A percentile compares a stretch with the other conserved stretches of the same genome.
These are phyloP conservation scores for Anguilla anguilla DNA, from an alignment of 2,797 vertebrate species.

Conservation along the genomic window DNA sequence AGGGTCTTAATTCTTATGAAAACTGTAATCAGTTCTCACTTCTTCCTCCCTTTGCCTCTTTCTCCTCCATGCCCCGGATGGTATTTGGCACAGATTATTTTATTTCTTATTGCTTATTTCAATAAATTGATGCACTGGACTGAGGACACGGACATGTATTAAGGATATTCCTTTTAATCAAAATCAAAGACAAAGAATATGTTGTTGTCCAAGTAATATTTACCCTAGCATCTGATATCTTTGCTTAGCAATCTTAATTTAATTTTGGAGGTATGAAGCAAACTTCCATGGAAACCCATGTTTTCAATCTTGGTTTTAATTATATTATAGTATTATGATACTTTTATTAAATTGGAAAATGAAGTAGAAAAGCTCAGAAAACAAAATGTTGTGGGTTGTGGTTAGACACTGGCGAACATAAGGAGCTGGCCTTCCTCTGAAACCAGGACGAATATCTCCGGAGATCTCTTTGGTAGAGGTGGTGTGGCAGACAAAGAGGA, in stretches of 20 bases:
- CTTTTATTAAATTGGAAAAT: not conserved
- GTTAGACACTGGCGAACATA: not conserved
- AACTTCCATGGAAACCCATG: not conserved
- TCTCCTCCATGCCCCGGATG: no score
- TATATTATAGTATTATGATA: not conserved
- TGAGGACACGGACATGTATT: not conserved
- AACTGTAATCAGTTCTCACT: no score
- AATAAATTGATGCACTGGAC: not conserved
- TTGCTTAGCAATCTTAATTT: not conserved
- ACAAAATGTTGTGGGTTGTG: not conserved
- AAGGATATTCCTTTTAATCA: not conserved
- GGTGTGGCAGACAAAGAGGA: conserved; percentile 65
- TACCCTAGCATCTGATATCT: not conserved
- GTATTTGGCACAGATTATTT: no score
- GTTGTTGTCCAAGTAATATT: not conserved
- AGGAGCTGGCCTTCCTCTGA: conserved; percentile 68
- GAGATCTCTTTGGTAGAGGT: conserved; percentile 77
- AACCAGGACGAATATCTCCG: conserved; percentile 73
- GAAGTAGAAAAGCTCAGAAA: not conserved
- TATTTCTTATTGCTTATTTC: no score
- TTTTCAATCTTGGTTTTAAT: not conserved
- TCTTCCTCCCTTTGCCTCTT: no score
- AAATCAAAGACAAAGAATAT: not conserved
- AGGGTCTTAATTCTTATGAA: no score
- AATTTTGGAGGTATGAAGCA: not conserved